phyloP scores from a whole-genome alignment of 2,888 invertebrate genomes.

The Chromoteleia sp. region DNA sequence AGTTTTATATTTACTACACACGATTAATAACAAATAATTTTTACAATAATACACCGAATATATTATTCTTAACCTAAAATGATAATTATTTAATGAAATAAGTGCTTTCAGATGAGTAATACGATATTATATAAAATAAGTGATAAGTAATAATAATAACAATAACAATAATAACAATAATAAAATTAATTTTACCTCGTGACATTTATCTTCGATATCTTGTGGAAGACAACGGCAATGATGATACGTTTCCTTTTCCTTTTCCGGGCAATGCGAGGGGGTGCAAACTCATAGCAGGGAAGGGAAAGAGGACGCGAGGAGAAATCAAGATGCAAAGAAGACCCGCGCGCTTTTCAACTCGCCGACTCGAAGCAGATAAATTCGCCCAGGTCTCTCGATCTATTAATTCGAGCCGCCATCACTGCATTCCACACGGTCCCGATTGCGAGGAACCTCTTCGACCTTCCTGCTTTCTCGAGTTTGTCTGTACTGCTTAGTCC shows the following conservation, averaged over 20 bases:
- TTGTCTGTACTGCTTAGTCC: constrained; percentile 65
- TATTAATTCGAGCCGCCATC: constrained; percentile 83
- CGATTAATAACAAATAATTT: too few relatives aligned
- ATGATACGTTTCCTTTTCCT: constrained; percentile 59
- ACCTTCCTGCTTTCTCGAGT: constrained; percentile 78
- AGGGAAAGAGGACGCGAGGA: constrained; percentile 63
- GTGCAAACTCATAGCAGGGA: constrained; percentile 42
- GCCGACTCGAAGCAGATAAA: constrained; percentile 82
- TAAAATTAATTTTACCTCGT: constrained; percentile 17
- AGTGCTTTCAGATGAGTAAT: too few relatives aligned
- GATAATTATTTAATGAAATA: too few relatives aligned
- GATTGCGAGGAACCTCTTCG: constrained; percentile 75
- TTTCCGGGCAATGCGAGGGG: constrained; percentile 63
- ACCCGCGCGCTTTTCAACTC: constrained; percentile 81
- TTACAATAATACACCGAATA: too few relatives aligned
- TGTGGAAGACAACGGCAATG: constrained; percentile 41
- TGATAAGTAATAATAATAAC: too few relatives aligned
- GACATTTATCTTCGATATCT: constrained; percentile 49
- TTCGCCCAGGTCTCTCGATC: constrained; percentile 83
- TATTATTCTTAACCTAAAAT: too few relatives aligned
- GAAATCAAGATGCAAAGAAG: constrained; percentile 81
- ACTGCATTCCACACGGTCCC: constrained; percentile 81
- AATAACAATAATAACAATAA: too few relatives aligned
- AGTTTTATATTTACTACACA: too few relatives aligned
- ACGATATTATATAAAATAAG: too few relatives aligned